Evolutionary conservation across 2,888 invertebrate species (phyloP), one percentile per base, ranked within the genome.

Genomic region (Papilio elwesi): DNA sequence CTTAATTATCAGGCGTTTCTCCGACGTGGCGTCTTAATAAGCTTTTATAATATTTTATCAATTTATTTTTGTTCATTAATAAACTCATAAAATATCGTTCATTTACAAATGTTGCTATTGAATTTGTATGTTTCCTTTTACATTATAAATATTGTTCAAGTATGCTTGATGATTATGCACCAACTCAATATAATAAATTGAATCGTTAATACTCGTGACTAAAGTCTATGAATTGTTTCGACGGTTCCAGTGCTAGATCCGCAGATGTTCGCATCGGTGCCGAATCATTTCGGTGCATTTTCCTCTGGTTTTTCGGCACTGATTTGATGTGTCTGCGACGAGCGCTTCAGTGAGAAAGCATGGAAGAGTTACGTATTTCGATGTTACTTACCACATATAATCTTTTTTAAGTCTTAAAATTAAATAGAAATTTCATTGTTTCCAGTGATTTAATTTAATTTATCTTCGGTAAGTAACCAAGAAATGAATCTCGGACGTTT

Each of bases 401-500:
- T 49, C 9, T 9, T 9, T 43, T 7, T 43, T 9, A 43, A 43
- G 15, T 36, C n/a, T 8, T 38, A 36, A 59, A 49, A 57, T 49
- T 6, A n/a, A 59, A 7, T 55, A 53, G 9, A 43, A 43, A 9
- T 7, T 43, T 9, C 2, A 9, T 26, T 26, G 26, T 43, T 43
- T 6, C 51, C 59, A 62, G 49, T 70, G 55, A 53, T 38, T 16
- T 63, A 49, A 38, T 47, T 47, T 10, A 64, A 53, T 70, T 70
- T 55, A 65, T 74, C 71, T 63, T 68, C 74, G 70, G 68, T 75
- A 72, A 78, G 66, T 76, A 69, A 66, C 76, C 71, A 75, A 71
- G 74, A 76, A 83, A 78, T 79, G 81, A 82, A 83, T 76, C 83
- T 81, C 77, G 80, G 78, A 80, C 79, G 77, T 78, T 82, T 83